phyloP scores from a whole-genome alignment of 2,888 invertebrate species.

The Tetranychus piercei region DNA sequence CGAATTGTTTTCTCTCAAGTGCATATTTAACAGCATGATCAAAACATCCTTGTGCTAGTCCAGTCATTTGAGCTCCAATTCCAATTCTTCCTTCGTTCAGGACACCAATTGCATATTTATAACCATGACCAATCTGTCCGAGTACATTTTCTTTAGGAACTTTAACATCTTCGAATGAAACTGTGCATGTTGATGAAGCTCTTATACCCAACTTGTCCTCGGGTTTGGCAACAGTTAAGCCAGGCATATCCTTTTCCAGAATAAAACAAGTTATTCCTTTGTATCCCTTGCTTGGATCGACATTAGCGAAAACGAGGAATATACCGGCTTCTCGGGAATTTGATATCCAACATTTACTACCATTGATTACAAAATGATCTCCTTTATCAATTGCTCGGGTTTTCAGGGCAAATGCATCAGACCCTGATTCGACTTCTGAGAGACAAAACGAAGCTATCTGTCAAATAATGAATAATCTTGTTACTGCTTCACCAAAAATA shows the following conservation, averaged over 20 bases:
- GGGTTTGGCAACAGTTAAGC: conserved; percentile 65
- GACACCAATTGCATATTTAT: conserved; percentile 86
- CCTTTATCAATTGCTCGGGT: conserved; percentile 79
- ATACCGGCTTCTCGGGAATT: conserved; percentile 82
- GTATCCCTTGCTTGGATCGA: conserved; percentile 63
- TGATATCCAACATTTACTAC: conserved; percentile 95
- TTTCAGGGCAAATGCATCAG: conserved; percentile 86
- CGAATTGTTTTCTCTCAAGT: conserved; percentile 82
- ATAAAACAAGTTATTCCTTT: conserved; percentile 89
- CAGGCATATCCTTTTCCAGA: conserved; percentile 69
- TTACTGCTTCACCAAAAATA: too few species aligned
- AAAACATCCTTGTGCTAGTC: conserved; percentile 80
- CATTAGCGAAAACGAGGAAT: conserved; percentile 86
- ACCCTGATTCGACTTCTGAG: conserved; percentile 73
- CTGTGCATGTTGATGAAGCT: conserved; percentile 81
- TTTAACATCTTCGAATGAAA: conserved; percentile 80
- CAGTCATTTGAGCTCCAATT: conserved; percentile 54
- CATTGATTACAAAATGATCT: conserved; percentile 65
- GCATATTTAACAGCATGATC: conserved; percentile 89
- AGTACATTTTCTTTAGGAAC: conserved; percentile 58
- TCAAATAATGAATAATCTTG: not conserved
- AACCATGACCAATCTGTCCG: conserved; percentile 75
- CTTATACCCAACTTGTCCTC: conserved; percentile 83
- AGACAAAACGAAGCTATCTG: conserved; percentile 80
- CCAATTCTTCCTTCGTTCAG: conserved; percentile 65